Conservation (phyloP, 1,140 invertebrate species). For the Penaeus vannamei region DNA sequence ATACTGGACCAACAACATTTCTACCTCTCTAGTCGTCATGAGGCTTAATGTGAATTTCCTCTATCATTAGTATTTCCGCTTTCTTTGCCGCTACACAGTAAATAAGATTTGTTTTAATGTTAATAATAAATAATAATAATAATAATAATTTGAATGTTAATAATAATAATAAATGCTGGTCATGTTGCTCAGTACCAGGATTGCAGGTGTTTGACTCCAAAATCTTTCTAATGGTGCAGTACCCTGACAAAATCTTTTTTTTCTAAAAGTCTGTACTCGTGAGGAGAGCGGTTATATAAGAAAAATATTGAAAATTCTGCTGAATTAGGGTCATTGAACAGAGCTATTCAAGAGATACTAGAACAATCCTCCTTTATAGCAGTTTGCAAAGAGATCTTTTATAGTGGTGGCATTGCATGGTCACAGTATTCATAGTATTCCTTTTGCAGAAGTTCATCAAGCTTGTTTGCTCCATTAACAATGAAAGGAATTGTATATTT, state of each 20-base stretch:
- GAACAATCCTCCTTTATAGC: conserved; percentile 18
- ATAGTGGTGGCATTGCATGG: background rate
- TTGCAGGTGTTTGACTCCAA: background rate
- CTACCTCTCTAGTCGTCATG: conserved; percentile 66
- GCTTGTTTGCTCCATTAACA: background rate
- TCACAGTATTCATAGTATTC: background rate
- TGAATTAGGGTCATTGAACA: conserved; percentile 40
- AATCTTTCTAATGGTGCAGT: conserved; percentile 31
- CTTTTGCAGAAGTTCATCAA: background rate
- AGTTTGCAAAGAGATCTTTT: background rate
- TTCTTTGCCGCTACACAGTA: background rate
- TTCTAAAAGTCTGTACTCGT: conserved; percentile 28
- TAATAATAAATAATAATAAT: too few relatives aligned
- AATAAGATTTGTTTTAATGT: conserved; percentile 38
- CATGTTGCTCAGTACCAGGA: conserved; percentile 18
- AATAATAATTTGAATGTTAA: too few relatives aligned
- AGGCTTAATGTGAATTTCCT: conserved; percentile 67
- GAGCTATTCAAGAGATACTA: conserved; percentile 20
- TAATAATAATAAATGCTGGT: background rate
- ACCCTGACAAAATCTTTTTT: conserved; percentile 12
- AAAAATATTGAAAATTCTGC: conserved; percentile 22
- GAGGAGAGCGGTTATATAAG: conserved; percentile 38
- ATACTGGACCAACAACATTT: conserved; percentile 60
- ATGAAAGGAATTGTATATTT: conserved; percentile 10
- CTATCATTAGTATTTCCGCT: conserved; percentile 59